phyloP scores from a whole-genome alignment of 1,140 invertebrate species.

The Stenopsyche tienmushanensis region DNA sequence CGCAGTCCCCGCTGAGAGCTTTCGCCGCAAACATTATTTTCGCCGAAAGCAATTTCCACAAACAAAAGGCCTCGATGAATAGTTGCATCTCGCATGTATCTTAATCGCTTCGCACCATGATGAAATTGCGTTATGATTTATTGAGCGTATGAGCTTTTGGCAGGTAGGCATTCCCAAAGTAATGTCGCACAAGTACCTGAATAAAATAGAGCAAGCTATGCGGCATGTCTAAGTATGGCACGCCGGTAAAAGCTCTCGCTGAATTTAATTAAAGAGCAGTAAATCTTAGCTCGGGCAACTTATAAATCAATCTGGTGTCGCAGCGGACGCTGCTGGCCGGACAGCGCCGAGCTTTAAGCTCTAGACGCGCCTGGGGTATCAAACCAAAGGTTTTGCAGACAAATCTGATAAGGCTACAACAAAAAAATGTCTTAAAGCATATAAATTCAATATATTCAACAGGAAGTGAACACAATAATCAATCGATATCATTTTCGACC shows the following conservation, averaged over 20 bases:
- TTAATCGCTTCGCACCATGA: not conserved
- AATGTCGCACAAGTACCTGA: constrained; percentile 16
- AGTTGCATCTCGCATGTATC: not conserved
- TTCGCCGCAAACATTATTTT: too few relatives aligned
- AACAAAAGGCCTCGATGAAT: too few relatives aligned
- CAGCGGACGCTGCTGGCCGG: constrained; percentile 3
- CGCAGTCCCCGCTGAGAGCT: too few relatives aligned
- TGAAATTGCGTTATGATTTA: not conserved
- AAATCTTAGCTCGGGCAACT: constrained; percentile 36
- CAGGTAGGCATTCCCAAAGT: not conserved
- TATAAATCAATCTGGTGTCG: constrained; percentile 41
- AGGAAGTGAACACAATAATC: too few relatives aligned
- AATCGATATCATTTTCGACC: too few relatives aligned
- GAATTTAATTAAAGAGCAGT: constrained; percentile 43
- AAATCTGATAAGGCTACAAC: too few relatives aligned
- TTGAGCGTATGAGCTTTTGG: not conserved
- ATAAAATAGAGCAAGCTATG: constrained; percentile 18
- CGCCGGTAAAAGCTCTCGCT: constrained; percentile 25
- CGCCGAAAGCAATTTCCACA: too few relatives aligned
- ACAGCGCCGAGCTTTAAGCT: constrained; percentile 8
- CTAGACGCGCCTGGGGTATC: not conserved
- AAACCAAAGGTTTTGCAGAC: too few relatives aligned
- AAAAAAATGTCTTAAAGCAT: too few relatives aligned
- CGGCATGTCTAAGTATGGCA: constrained; percentile 14
- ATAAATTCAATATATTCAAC: too few relatives aligned